A percentile compares a stretch with the other conserved stretches of the same genome.
Conservation (phyloP, 1,140 invertebrate genomes). For the Anastatus disparis region DNA sequence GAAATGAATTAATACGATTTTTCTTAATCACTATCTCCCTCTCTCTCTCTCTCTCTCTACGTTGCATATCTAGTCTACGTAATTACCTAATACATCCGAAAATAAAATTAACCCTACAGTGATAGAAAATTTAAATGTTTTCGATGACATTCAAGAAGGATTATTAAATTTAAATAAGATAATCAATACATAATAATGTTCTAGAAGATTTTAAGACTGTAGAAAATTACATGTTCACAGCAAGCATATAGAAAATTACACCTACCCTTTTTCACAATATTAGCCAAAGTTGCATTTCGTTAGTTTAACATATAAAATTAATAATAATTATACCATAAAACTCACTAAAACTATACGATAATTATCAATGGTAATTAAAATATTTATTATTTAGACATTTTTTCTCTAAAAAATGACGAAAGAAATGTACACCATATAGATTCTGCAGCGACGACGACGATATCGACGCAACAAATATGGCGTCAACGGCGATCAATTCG, state of each 20-base stretch:
- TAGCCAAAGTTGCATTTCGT: slow-evolving; percentile 13
- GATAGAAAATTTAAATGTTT: not conserved
- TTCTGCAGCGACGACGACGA: not conserved
- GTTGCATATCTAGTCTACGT: too few species aligned
- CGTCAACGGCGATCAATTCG: slow-evolving; percentile 1
- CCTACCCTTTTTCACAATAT: not conserved
- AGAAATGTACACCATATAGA: not conserved
- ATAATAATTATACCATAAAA: not conserved
- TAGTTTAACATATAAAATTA: not conserved
- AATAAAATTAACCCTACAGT: too few species aligned
- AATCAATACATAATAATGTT: not conserved
- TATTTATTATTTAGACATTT: not conserved
- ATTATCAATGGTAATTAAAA: not conserved
- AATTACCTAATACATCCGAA: too few species aligned
- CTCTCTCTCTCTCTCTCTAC: too few species aligned
- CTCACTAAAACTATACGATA: not conserved
- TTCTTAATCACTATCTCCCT: too few species aligned
- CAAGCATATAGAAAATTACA: not conserved
- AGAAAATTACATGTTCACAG: not conserved
- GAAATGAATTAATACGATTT: too few species aligned
- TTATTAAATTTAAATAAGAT: not conserved
- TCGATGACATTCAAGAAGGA: not conserved
- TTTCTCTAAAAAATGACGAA: not conserved
- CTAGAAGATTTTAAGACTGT: not conserved
- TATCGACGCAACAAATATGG: slow-evolving; percentile 29